Evolutionary conservation across 2,797 vertebrate species (phyloP), one percentile per base, ranked within the genome.

Genomic region (Lateolabrax maculatus): DNA sequence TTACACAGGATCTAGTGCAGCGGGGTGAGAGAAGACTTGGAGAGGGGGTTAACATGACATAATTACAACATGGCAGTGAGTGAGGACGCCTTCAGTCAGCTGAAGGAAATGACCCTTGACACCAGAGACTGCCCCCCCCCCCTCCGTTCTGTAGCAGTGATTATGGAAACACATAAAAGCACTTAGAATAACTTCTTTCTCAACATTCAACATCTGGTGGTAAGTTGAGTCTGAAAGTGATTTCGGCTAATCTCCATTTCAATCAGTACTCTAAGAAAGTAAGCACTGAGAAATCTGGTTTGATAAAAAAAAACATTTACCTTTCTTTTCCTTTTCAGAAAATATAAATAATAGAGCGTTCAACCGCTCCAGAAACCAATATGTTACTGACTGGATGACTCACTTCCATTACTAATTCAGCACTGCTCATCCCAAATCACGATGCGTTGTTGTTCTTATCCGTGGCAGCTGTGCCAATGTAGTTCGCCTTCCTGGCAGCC

Each of bases 361-460:
- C 6, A 34, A 49, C 12, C 0, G 3, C 67, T 81, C 39, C 48
- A 46, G 34, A 88, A 84, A 80, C 44, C 80, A 84, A 71, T 63
- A 77, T 83, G 74, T 81, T 77, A 51, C 48, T 1, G 48, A 56
- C 72, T 16, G 39, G 52, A 72, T 92, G 91, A 90, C 80, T 91
- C 89, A 87, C 75, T 85, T 85, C 71, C 75, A 88, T 87, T 76
- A 84, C 84, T 80, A 73, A 85, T 86, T 85, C 83, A 82, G 29
- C 60, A 8, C 4, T 18, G 79, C 83, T 83, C 85, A 71, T 84
- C 76, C 61, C 52, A 65, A 83, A 79, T 77, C 62, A 31, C 11
- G 34, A 55, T 65, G 76, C 36, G 3, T 77, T 81, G 3, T 77
- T 80, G 82, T 80, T 84, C 65, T 90, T 79, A 87, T 84, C 78